phyloP scores from a whole-genome alignment of 2,888 invertebrate genomes.

The Hemaris fuciformis region DNA sequence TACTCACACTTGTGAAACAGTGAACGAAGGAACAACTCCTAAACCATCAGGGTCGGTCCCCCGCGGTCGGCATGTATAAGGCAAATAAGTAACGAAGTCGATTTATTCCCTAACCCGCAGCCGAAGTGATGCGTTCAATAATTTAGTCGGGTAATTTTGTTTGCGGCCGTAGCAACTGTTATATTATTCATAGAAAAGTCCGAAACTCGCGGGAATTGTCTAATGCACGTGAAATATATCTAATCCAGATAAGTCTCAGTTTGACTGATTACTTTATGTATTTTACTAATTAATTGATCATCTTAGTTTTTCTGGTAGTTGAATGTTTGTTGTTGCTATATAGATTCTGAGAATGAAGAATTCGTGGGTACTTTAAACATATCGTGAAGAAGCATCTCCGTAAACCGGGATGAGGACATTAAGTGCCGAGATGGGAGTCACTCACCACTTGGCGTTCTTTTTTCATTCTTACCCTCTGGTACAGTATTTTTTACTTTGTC shows the following conservation, averaged over 20 bases:
- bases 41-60: not conserved
- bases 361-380: no score
- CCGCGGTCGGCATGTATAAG: conserved; percentile 14
- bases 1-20: not conserved
- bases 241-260: not conserved
- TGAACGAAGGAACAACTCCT: not conserved
- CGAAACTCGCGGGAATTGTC: conserved; percentile 49
- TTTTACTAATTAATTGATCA: not conserved
- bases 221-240: conserved; percentile 32
- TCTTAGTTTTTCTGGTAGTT: not conserved
- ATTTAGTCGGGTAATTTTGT: conserved; percentile 71
- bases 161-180: conserved; percentile 41
- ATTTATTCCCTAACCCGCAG: conserved; percentile 53
- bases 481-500: no score
- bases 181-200: conserved; percentile 66
- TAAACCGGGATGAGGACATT: no score
- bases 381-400: no score
- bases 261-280: conserved; percentile 10
- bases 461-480: no score
- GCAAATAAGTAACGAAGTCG: conserved; percentile 42
- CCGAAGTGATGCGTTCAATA: conserved; percentile 64
- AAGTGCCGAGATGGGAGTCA: no score
- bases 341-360: not conserved
- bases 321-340: not conserved
- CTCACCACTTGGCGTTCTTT: no score